Evolutionary conservation across 1,140 invertebrate genomes (phyloP).

Genomic region (Drosophila sturtevanti): DNA sequence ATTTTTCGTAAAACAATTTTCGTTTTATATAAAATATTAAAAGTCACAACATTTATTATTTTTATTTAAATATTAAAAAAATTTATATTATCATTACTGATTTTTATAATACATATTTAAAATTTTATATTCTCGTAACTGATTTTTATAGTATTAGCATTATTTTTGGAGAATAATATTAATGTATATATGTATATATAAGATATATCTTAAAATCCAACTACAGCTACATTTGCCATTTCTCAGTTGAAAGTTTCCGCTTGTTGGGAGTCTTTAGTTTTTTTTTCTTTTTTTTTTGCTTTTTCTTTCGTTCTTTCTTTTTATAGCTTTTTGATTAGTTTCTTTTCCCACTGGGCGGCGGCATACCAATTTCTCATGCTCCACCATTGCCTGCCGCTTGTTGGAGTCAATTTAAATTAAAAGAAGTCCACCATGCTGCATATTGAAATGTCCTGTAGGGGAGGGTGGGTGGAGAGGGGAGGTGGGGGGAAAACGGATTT

Average conservation of each 20-base stretch:
- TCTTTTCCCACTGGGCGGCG: conserved; percentile 31
- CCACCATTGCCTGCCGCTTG: neutral
- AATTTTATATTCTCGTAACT: neutral
- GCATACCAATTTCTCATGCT: conserved; percentile 14
- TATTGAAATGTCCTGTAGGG: conserved; percentile 52
- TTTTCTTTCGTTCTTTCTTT: conserved; percentile 14
- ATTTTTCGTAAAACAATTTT: too few relatives aligned
- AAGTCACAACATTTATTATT: too few relatives aligned
- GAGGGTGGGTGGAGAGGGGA: neutral
- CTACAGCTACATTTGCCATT: neutral
- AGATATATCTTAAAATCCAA: neutral
- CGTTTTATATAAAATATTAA: too few relatives aligned
- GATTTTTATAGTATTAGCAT: neutral
- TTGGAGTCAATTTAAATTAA: conserved; percentile 78
- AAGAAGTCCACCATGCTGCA: conserved; percentile 57
- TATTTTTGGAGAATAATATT: neutral
- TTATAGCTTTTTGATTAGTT: conserved; percentile 82
- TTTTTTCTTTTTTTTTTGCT: neutral
- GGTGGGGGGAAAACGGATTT: neutral
- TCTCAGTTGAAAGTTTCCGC: conserved; percentile 3
- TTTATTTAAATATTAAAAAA: too few relatives aligned
- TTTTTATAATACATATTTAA: too few relatives aligned
- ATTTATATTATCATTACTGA: too few relatives aligned
- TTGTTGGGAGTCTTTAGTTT: neutral
- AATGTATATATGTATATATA: too few relatives aligned